A percentile compares a stretch with the other conserved stretches of the same genome.
These are phyloP conservation scores for Brienomyrus brachyistius DNA, from an alignment of 2,113 vertebrate genomes.

Conservation along the genomic window DNA sequence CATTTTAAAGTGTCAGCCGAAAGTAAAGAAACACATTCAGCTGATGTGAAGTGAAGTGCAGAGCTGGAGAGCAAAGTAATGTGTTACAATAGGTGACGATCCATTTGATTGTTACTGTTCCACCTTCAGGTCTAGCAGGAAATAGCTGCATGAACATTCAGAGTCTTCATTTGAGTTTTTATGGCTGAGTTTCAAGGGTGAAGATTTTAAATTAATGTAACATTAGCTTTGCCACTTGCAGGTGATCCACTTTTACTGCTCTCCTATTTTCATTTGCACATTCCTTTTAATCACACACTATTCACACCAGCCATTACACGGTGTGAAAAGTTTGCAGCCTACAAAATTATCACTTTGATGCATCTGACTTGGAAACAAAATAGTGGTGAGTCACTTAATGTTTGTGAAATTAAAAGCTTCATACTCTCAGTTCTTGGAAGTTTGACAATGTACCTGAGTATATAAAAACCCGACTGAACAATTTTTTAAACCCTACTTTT, in stretches of 20 bases:
- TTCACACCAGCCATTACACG: neutral
- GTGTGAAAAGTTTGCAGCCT: constrained; percentile 3
- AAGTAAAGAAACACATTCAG: neutral
- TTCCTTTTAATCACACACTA: neutral
- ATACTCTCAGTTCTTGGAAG: neutral
- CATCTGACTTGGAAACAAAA: neutral
- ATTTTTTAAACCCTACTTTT: neutral
- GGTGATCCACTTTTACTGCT: neutral
- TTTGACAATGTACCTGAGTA: neutral
- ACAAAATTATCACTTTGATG: neutral
- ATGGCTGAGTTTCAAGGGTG: neutral
- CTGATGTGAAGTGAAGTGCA: neutral
- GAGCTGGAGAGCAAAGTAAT: neutral
- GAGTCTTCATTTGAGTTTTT: neutral
- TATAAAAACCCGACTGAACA: neutral
- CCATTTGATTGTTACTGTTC: neutral
- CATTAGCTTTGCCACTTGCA: neutral
- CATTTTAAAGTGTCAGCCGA: neutral
- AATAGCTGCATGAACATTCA: neutral
- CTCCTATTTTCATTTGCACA: neutral
- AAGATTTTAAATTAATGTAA: neutral
- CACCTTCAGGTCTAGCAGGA: neutral
- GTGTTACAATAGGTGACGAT: neutral
- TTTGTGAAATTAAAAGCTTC: neutral
- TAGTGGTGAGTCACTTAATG: neutral